Evolutionary conservation across 2,797 vertebrate species (phyloP).

Genomic region (Microchirus variegatus): DNA sequence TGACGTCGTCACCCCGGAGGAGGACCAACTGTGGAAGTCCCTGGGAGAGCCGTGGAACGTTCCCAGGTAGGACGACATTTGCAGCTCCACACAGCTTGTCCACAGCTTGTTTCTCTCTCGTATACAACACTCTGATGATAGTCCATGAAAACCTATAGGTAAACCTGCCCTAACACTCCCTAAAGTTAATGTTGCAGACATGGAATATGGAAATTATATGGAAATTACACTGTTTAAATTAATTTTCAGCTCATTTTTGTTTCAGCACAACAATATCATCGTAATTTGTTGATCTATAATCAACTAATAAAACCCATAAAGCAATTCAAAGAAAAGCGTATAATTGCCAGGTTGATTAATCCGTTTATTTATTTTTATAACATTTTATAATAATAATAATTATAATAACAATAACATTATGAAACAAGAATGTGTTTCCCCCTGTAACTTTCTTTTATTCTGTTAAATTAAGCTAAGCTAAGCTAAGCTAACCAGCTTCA

Average conservation of each 20-base stretch:
- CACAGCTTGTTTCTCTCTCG: neutral
- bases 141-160: neutral
- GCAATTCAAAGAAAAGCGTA: too few species aligned
- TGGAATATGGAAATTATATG: neutral
- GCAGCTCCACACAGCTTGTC: neutral
- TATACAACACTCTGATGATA: neutral
- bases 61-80: slow-evolving; percentile 71
- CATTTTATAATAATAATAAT: too few species aligned
- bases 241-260: too few species aligned
- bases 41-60: slow-evolving; percentile 85
- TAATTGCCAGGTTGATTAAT: too few species aligned
- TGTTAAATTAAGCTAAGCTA: too few species aligned
- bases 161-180: neutral
- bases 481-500: too few species aligned
- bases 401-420: too few species aligned
- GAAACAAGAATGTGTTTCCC: too few species aligned
- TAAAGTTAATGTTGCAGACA: slow-evolving; percentile 12
- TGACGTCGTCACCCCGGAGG: slow-evolving; percentile 54
- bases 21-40: slow-evolving; percentile 78
- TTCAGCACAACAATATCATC: too few species aligned
- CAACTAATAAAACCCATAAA: neutral
- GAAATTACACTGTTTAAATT: neutral
- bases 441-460: too few species aligned
- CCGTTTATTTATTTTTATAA: too few species aligned
- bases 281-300: neutral